Conservation (phyloP, 2,797 vertebrate species). For the Odontamblyopus rebecca region DNA sequence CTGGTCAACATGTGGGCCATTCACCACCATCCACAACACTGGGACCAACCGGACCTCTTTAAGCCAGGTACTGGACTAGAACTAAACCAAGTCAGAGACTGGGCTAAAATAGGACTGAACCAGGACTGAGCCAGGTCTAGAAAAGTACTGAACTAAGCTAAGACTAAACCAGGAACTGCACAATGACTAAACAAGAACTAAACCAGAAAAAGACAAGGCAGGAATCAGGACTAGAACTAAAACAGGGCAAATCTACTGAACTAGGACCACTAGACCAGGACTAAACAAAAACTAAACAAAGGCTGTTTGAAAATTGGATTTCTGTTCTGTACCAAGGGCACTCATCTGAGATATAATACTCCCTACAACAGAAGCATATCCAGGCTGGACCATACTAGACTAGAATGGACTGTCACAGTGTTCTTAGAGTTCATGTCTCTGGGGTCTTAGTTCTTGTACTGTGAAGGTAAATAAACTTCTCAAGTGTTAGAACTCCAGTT, state of each 20-base stretch:
- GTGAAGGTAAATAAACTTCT: no score
- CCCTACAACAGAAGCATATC: no score
- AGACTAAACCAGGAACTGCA: neutral
- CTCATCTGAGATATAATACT: no score
- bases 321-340: no score
- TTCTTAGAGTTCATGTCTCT: no score
- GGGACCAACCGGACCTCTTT: slow-evolving; percentile 76
- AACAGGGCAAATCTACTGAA: no score
- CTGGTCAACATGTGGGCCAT: slow-evolving; percentile 83
- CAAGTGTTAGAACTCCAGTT: no score
- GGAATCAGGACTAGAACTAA: neutral
- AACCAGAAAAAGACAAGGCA: neutral
- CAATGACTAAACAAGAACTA: neutral
- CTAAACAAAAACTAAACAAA: neutral
- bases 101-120: neutral
- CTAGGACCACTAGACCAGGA: neutral
- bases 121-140: neutral
- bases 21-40: slow-evolving; percentile 75
- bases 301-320: no score
- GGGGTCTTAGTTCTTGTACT: no score
- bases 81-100: neutral
- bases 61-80: slow-evolving; percentile 63
- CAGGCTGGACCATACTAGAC: no score
- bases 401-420: no score
- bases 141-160: neutral